phyloP scores from a whole-genome alignment of 2,113 vertebrate species.

The Eptatretus burgeri region DNA sequence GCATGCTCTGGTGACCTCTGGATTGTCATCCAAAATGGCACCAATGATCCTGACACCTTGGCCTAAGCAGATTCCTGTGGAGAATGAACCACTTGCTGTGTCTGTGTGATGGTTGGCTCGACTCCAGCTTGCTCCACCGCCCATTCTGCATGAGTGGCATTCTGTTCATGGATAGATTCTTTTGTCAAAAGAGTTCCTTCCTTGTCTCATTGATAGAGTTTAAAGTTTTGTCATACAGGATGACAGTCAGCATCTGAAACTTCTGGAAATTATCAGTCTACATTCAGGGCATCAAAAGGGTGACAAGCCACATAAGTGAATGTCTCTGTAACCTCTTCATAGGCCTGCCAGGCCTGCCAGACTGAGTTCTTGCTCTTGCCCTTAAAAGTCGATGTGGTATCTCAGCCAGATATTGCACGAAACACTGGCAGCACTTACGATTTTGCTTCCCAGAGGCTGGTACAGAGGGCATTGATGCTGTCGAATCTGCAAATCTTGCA shows the following conservation, averaged over 20 bases:
- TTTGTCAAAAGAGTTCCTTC: background rate
- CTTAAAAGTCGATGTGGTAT: background rate
- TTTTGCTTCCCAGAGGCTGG: background rate
- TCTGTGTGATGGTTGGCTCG: background rate
- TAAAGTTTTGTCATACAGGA: background rate
- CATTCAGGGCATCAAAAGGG: background rate
- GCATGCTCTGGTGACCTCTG: background rate
- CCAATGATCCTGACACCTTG: background rate
- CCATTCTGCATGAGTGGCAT: slow-evolving; percentile 1
- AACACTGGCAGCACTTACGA: background rate
- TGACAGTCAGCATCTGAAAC: background rate
- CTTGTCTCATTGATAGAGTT: background rate
- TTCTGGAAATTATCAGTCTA: background rate
- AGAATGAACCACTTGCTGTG: background rate
- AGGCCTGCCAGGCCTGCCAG: slow-evolving; percentile 2
- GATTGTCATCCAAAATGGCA: slow-evolving; percentile 1
- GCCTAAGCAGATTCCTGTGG: background rate
- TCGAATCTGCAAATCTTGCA: background rate
- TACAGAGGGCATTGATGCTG: background rate
- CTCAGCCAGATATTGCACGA: background rate
- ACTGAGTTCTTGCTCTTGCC: background rate
- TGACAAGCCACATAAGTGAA: background rate
- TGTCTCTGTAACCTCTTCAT: slow-evolving; percentile 5
- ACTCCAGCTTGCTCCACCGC: background rate
- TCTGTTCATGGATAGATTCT: background rate